A percentile compares a stretch with the other conserved stretches of the same genome.
Evolutionary conservation across 2,113 vertebrate species (phyloP).

Genomic region (Dolichallabes microphthalmus): DNA sequence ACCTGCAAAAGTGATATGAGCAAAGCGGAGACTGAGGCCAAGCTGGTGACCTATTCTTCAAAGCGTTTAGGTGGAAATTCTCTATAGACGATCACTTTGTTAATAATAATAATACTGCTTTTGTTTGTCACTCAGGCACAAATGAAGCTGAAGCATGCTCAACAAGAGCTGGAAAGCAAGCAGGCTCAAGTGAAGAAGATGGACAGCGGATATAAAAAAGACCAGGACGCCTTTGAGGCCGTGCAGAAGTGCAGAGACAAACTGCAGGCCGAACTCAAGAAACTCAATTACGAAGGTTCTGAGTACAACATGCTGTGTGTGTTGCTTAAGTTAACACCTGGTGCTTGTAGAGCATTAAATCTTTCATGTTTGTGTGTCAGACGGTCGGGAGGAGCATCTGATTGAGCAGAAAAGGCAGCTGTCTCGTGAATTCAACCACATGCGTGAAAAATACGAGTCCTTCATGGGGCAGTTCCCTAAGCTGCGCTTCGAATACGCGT

Average conservation of each 20-base stretch:
- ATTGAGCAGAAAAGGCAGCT: constrained; percentile 76
- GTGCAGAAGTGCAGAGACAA: constrained; percentile 75
- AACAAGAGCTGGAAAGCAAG: constrained; percentile 86
- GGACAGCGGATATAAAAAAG: constrained; percentile 85
- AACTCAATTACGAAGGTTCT: constrained; percentile 86
- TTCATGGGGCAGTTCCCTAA: constrained; percentile 84
- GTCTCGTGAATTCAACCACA: constrained; percentile 66
- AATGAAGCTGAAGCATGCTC: constrained; percentile 89
- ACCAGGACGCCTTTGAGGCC: constrained; percentile 75
- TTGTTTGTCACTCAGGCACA: constrained; percentile 74
- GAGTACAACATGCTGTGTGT: not conserved
- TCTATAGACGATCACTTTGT: not conserved
- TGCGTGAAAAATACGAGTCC: constrained; percentile 79
- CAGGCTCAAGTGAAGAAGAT: constrained; percentile 86
- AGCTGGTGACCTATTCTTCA: constrained; percentile 78
- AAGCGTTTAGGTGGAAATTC: not conserved
- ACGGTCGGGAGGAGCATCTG: constrained; percentile 80
- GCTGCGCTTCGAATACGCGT: constrained; percentile 91
- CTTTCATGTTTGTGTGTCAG: constrained; percentile 56
- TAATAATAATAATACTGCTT: not conserved
- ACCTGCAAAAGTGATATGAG: constrained; percentile 91
- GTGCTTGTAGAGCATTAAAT: not conserved
- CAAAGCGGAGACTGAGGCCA: constrained; percentile 88
- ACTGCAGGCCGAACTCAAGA: constrained; percentile 78
- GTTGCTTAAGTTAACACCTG: not conserved